These are phyloP conservation scores for Dascillus cervinus DNA, from an alignment of 2,888 invertebrate genomes.

Conservation along the genomic window DNA sequence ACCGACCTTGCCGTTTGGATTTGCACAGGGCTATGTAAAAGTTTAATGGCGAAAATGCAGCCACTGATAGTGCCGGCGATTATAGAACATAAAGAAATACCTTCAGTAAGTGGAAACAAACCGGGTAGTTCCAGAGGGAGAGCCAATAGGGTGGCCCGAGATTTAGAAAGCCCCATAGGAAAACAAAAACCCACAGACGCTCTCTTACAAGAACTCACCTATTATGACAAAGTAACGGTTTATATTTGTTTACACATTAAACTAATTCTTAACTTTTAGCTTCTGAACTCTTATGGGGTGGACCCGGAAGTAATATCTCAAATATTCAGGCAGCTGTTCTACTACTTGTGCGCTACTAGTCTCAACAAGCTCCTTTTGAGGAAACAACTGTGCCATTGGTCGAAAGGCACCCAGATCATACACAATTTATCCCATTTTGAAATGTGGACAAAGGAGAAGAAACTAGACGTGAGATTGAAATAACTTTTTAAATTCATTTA, in stretches of 20 bases:
- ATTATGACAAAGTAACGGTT: constrained; percentile 49
- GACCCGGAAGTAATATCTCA: constrained; percentile 74
- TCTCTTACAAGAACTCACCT: constrained; percentile 63
- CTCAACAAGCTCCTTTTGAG: constrained; percentile 89
- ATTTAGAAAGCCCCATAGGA: constrained; percentile 31
- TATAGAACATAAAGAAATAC: constrained; percentile 88
- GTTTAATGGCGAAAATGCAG: constrained; percentile 47
- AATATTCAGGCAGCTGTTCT: constrained; percentile 85
- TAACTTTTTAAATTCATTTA: neutral
- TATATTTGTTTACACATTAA: constrained; percentile 1
- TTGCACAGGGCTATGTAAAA: constrained; percentile 52
- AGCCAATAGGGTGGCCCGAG: constrained; percentile 29
- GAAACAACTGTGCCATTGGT: constrained; percentile 96
- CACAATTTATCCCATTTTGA: constrained; percentile 91
- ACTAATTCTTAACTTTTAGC: constrained; percentile 27
- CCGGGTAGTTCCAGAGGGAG: constrained; percentile 41
- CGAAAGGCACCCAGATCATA: constrained; percentile 92
- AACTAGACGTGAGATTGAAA: constrained; percentile 23
- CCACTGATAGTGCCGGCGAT: constrained; percentile 81
- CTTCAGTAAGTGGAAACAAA: constrained; percentile 54
- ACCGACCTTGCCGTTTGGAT: constrained; percentile 80
- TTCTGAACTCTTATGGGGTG: constrained; percentile 64
- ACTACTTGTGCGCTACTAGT: constrained; percentile 89
- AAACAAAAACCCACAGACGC: constrained; percentile 51
- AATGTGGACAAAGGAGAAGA: constrained; percentile 85